phyloP scores from a whole-genome alignment of 2,888 invertebrate species.

The Gryllus longicercus region DNA sequence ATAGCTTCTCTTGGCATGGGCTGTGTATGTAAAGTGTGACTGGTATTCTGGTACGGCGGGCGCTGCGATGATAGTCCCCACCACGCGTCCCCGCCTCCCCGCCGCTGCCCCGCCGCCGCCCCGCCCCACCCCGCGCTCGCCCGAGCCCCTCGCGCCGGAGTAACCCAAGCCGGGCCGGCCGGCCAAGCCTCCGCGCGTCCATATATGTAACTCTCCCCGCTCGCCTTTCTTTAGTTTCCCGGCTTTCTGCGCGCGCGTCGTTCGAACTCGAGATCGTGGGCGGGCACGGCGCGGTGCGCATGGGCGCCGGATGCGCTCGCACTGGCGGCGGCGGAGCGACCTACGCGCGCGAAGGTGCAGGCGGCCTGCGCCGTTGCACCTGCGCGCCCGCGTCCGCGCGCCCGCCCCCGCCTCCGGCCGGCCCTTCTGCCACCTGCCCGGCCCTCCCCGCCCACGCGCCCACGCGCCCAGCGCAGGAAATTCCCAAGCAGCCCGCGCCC shows the following conservation, averaged over 20 bases:
- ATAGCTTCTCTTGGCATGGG: constrained; percentile 28
- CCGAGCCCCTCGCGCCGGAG: constrained; percentile 12
- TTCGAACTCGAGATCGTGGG: background rate
- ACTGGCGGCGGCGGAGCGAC: no score
- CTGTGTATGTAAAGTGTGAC: constrained; percentile 26
- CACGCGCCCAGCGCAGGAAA: no score
- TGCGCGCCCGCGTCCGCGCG: no score
- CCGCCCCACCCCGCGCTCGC: background rate
- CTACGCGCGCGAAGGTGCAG: no score
- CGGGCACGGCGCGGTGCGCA: background rate
- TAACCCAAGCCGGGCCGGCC: constrained; percentile 25
- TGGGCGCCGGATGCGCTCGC: no score
- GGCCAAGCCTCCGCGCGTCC: constrained; percentile 28
- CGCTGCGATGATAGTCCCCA: constrained; percentile 18
- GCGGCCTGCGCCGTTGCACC: no score
- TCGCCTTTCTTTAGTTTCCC: constrained; percentile 33
- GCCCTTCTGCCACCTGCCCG: no score
- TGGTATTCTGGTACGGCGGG: constrained; percentile 30
- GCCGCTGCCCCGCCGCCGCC: background rate
- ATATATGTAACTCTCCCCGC: constrained; percentile 35
- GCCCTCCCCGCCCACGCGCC: no score
- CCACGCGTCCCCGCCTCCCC: constrained; percentile 19
- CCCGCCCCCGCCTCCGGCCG: no score
- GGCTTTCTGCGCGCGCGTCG: background rate
- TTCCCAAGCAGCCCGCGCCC: no score